Percentiles rank a stretch among this genome's conserved stretches.
phyloP scores from a whole-genome alignment of 2,113 vertebrate species.

The Hemibagrus wyckioides region DNA sequence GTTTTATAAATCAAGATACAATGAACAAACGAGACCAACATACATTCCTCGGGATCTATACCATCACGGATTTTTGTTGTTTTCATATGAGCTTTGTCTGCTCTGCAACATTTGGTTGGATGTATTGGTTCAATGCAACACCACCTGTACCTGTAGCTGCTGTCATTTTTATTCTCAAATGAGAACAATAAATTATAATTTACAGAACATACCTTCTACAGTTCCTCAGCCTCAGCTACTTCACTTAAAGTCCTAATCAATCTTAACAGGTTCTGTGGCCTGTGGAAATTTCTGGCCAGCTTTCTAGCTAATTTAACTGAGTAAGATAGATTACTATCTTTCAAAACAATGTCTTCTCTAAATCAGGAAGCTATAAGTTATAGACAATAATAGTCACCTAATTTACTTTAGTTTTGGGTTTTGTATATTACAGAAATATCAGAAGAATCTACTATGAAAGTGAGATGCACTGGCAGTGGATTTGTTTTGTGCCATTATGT shows the following conservation, averaged over 20 bases:
- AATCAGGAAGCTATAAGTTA: not conserved
- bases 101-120: not conserved
- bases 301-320: not conserved
- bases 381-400: not conserved
- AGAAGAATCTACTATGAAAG: not conserved
- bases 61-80: not conserved
- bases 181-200: not conserved
- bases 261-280: not conserved
- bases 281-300: not conserved
- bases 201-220: not conserved
- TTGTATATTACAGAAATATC: not conserved
- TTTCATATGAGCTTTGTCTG: not conserved
- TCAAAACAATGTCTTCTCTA: not conserved
- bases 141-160: not conserved
- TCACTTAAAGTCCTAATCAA: not conserved
- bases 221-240: not conserved
- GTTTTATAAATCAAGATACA: conserved; percentile 2
- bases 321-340: not conserved
- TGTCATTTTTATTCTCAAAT: not conserved
- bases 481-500: too few species aligned
- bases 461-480: not conserved
- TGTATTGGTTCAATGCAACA: not conserved
- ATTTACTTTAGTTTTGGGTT: not conserved
- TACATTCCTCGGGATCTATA: not conserved
- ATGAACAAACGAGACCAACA: not conserved